Conservation (phyloP, 23 tunicate genomes). For the Clavelina lepadiformis region DNA sequence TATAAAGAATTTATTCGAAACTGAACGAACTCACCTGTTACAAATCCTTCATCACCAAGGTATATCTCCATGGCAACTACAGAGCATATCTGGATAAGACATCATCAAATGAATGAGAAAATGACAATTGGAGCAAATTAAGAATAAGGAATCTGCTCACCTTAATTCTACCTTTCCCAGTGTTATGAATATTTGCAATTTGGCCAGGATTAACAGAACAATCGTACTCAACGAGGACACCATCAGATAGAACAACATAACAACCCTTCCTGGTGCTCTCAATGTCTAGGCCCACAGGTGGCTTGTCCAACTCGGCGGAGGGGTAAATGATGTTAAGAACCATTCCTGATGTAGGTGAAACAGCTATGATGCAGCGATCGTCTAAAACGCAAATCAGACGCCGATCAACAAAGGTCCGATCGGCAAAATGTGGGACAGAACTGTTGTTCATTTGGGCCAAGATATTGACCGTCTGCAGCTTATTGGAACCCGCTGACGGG, state of each 20-base stretch:
- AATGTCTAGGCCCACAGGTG: constrained; percentile 9
- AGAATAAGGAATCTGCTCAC: not conserved
- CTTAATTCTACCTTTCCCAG: constrained; percentile 17
- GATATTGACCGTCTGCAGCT: not conserved
- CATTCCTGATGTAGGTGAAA: constrained; percentile 54
- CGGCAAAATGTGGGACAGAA: not conserved
- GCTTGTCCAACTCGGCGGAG: constrained; percentile 21
- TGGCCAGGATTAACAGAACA: constrained; percentile 52
- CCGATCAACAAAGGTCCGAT: not conserved
- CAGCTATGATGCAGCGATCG: constrained; percentile 38
- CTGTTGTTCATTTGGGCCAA: not conserved
- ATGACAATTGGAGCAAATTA: not conserved
- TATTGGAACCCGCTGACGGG: not conserved
- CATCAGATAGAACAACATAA: constrained; percentile 30
- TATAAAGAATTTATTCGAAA: not conserved
- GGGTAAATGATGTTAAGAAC: constrained; percentile 50
- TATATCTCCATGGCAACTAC: constrained; percentile 33
- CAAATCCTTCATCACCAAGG: constrained; percentile 18
- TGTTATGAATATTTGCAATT: constrained; percentile 1
- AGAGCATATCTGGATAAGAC: constrained; percentile 4
- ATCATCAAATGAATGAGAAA: not conserved
- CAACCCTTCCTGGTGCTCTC: constrained; percentile 20
- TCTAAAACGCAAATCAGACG: constrained; percentile 49
- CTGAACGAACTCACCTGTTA: constrained; percentile 4
- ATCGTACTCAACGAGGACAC: constrained; percentile 40